Evolutionary conservation across 2,113 vertebrate genomes (phyloP), one percentile per base, ranked within the genome.

Genomic region (Colinus virginianus): DNA sequence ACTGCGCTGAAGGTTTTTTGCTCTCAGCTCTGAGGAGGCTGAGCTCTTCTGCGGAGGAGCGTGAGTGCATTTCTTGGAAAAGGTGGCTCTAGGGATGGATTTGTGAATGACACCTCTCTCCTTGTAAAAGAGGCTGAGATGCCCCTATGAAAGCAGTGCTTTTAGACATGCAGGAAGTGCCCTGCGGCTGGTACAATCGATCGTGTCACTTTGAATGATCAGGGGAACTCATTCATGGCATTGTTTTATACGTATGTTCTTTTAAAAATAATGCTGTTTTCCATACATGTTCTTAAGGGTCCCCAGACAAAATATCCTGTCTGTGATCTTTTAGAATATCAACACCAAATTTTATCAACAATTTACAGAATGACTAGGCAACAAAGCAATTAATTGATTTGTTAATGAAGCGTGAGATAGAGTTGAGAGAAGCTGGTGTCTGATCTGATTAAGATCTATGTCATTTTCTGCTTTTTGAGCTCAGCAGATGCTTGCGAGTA

Each of bases 371-470:
- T 90, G 61, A 75, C 66, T 80, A 83, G 84, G 79, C 81, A 84
- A 93, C 75, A 87, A 93, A 94, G 79, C 76, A 87, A 94, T 79
- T 90, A 90, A 96, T 94, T 90, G 93, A 95, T 94, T 95, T 93
- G 91, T 82, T 96, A 95, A 93, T 76, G 91, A 94, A 93, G 66
- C 90, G 81, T 92, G 92, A 77, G 88, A 75, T 42, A 82, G 79
- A 83, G 56, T 78, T 85, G 78, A 88, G 77, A 94, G 86, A 86
- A 84, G 51, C 64, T 87, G 64, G 53, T 94, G 94, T 96, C 94
- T 94, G 93, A 94, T 95, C 88, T 90, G 75, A 92, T 96, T 95
- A 95, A 82, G 85, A 90, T 95, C 91, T 96, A 88, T 91, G 83
- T 69, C 55, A 72, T 90, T 83, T 93, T 78, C 72, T 6, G 2